Percentiles rank a stretch among this genome's conserved stretches.
Evolutionary conservation across 2,888 invertebrate species (phyloP).

Genomic region (Boloria selene): DNA sequence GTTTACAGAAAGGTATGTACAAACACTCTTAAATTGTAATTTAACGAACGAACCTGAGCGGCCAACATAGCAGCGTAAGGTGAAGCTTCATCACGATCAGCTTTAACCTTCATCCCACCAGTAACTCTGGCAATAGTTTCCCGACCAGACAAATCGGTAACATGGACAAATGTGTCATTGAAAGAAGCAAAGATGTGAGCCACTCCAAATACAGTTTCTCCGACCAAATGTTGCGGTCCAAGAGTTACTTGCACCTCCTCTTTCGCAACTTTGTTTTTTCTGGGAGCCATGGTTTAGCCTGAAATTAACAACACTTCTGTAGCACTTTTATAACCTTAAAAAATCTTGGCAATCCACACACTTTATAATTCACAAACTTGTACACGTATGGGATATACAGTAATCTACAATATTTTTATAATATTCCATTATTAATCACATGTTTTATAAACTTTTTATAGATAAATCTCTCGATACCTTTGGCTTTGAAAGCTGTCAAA

Average conservation of each 20-base stretch:
- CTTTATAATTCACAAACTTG: slow-evolving; percentile 41
- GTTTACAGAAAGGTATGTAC: too few relatives aligned
- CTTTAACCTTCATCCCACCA: slow-evolving; percentile 99
- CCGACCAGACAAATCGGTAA: slow-evolving; percentile 98
- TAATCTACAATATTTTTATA: slow-evolving; percentile 36
- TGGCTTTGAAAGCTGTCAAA: slow-evolving; percentile 79
- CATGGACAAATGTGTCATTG: slow-evolving; percentile 99
- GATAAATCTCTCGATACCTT: slow-evolving; percentile 65
- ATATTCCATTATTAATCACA: slow-evolving; percentile 53
- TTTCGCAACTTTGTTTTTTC: slow-evolving; percentile 98
- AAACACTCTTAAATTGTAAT: background rate
- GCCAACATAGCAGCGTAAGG: slow-evolving; percentile 99
- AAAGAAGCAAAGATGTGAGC: slow-evolving; percentile 99
- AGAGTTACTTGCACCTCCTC: slow-evolving; percentile 98
- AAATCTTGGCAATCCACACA: slow-evolving; percentile 66
- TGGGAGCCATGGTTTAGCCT: slow-evolving; percentile 93
- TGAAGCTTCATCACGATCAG: slow-evolving; percentile 99
- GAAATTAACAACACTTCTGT: slow-evolving; percentile 72
- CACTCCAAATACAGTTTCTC: slow-evolving; percentile 99
- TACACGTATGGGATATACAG: slow-evolving; percentile 30
- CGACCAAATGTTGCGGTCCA: slow-evolving; percentile 97
- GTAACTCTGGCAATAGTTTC: slow-evolving; percentile 98
- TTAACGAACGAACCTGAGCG: slow-evolving; percentile 88
- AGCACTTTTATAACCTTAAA: slow-evolving; percentile 71
- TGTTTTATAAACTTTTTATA: slow-evolving; percentile 49